Evolutionary conservation across 2,797 vertebrate genomes (phyloP), one percentile per base, ranked within the genome.

Genomic region (Pterois miles): DNA sequence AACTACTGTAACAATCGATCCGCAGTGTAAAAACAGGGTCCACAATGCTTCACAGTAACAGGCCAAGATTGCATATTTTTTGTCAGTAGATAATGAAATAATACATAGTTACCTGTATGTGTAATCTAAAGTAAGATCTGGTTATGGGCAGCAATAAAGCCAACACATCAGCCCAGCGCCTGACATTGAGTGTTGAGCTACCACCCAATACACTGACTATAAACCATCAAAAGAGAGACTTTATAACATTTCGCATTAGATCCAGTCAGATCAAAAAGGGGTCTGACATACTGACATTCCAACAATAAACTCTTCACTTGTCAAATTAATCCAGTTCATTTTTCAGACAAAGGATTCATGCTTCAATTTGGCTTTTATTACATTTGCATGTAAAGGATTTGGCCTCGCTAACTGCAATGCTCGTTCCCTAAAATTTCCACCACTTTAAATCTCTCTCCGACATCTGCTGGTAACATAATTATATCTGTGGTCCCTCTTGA

Each of bases 201-300:
- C 18, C 65, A 27, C 74, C 81, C 72, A 38, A 73, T 83, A 58
- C 64, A 85, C 60, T 52, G 87, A 89, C 74, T 82, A 88, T 90
- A 90, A 92, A 56, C 68, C 33, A 89, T 94, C 92, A 87, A 93
- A 93, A 71, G 29, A 64, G 53, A 83, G 74, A 88, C 85, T 91
- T 91, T 93, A 94, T 94, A 94, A 78, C 83, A 76, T 82, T 85
- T 86, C 67, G 78, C 81, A 79, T 90, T 89, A 89, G 78, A 82
- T 74, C 67, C 48, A n/a, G 57, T 11, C 38, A 4, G 79, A 91
- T 93, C 82, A 88, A 93, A 48, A 46, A 12, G 11, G 5, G 14
- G 68, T 56, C 58, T 74, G 88, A 83, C 74, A 58, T 50, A 54
- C 16, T 71, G 72, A 81, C 79, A 85, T 6, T 18, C 27, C 53